phyloP scores from a whole-genome alignment of 2,888 invertebrate species.

The Ormyrus pomaceus region DNA sequence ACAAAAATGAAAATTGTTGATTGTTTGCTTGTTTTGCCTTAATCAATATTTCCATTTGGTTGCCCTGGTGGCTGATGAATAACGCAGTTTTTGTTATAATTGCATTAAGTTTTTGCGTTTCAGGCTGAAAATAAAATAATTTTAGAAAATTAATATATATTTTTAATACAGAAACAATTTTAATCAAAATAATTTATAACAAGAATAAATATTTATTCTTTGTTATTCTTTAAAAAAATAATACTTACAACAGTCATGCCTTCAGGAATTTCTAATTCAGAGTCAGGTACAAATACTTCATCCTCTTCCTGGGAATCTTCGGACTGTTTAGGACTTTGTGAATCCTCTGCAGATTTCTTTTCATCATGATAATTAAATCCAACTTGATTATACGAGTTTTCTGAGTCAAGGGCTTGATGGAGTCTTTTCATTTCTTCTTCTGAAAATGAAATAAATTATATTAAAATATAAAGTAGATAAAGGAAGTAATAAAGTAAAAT shows the following conservation, averaged over 20 bases:
- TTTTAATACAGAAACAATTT: constrained; percentile 4
- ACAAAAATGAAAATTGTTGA: constrained; percentile 94
- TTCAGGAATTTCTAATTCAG: constrained; percentile 85
- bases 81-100: constrained; percentile 96
- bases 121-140: constrained; percentile 80
- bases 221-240: no score
- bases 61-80: constrained; percentile 92
- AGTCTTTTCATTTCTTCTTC: constrained; percentile 95
- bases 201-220: no score
- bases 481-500: not conserved
- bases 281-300: constrained; percentile 85
- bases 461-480: constrained; percentile 10
- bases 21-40: constrained; percentile 98
- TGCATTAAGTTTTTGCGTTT: constrained; percentile 90
- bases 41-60: constrained; percentile 98
- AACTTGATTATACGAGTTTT: constrained; percentile 82
- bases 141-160: no score
- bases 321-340: constrained; percentile 72
- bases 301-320: constrained; percentile 80
- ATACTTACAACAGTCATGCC: constrained; percentile 83
- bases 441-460: constrained; percentile 73
- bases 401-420: constrained; percentile 82
- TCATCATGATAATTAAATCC: constrained; percentile 84
- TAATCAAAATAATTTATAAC: not conserved
- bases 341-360: constrained; percentile 73